Conservation (phyloP, 2,113 vertebrate species). For the Ivindomyrus marchei region DNA sequence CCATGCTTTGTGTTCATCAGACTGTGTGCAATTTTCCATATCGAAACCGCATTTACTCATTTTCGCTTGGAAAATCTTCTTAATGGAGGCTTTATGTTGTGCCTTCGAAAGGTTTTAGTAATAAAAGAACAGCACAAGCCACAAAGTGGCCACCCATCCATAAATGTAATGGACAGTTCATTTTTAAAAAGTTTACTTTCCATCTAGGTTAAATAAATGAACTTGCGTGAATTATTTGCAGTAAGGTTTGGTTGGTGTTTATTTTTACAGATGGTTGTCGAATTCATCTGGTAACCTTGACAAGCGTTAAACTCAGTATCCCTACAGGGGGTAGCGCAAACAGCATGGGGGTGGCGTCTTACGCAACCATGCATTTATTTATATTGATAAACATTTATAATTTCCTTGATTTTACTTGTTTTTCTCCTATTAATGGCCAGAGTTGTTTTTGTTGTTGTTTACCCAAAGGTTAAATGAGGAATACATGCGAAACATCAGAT, state of each 20-base stretch:
- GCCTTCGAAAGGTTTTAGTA: not conserved
- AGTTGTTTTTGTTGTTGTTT: conserved; percentile 1
- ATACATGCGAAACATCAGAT: not conserved
- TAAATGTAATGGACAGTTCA: not conserved
- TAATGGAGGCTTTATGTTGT: not conserved
- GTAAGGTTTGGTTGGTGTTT: not conserved
- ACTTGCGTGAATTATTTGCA: not conserved
- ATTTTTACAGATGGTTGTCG: not conserved
- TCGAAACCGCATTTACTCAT: not conserved
- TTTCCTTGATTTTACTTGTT: not conserved
- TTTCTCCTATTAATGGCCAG: not conserved
- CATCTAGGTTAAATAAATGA: not conserved
- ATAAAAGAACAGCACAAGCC: not conserved
- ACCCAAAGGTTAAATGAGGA: not conserved
- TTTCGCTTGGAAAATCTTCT: not conserved
- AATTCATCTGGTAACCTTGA: not conserved
- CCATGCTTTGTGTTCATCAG: not conserved
- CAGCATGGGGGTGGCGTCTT: not conserved
- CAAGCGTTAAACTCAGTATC: not conserved
- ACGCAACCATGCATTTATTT: not conserved
- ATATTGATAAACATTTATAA: not conserved
- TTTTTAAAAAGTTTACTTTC: not conserved
- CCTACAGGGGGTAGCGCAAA: not conserved
- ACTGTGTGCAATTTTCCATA: not conserved
- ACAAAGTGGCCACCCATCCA: not conserved